Conservation (phyloP, 2,113 vertebrate genomes). For the Syngnathus typhle region DNA sequence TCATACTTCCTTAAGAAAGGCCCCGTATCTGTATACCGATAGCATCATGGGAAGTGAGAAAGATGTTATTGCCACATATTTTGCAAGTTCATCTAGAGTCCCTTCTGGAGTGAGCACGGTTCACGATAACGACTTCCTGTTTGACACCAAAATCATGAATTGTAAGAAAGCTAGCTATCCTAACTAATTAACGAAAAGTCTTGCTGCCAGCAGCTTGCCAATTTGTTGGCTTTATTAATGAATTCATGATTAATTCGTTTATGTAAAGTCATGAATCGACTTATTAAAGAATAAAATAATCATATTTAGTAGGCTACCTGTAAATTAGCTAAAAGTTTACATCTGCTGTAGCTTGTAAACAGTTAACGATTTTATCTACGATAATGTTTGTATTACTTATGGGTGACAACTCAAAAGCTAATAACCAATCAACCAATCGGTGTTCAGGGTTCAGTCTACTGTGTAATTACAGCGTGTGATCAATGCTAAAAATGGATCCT, state of each 20-base stretch:
- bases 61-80: slow-evolving; percentile 46
- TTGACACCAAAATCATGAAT: slow-evolving; percentile 21
- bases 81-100: slow-evolving; percentile 43
- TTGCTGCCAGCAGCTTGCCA: too few relatives aligned
- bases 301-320: background rate
- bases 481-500: slow-evolving; percentile 10
- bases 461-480: slow-evolving; percentile 3
- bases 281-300: background rate
- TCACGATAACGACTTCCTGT: slow-evolving; percentile 26
- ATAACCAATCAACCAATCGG: background rate
- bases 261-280: background rate
- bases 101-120: slow-evolving; percentile 4
- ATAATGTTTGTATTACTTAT: too few relatives aligned
- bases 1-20: slow-evolving; percentile 36
- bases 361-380: too few relatives aligned
- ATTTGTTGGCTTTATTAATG: background rate
- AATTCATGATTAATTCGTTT: background rate
- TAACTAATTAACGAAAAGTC: background rate
- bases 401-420: too few relatives aligned
- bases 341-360: background rate
- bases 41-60: slow-evolving; percentile 28
- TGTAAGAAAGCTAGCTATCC: background rate
- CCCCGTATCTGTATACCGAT: slow-evolving; percentile 25
- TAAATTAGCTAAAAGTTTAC: background rate
- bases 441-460: background rate